A percentile compares a stretch with the other conserved stretches of the same genome.
These are phyloP conservation scores for Laothoe populi DNA, from an alignment of 2,888 invertebrate species.

Conservation along the genomic window DNA sequence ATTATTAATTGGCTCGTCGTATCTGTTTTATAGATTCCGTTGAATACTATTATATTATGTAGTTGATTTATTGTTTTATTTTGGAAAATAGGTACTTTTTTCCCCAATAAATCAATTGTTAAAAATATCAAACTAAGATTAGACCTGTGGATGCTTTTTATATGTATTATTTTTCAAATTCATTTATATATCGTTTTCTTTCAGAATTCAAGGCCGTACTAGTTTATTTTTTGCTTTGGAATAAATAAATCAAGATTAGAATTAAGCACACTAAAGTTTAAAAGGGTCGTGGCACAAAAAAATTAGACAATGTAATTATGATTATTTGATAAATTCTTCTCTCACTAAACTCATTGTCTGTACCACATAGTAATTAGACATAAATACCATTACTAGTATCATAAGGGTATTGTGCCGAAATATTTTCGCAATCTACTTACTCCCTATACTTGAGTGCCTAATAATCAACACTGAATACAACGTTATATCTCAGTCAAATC, in stretches of 20 bases:
- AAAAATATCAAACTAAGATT: not conserved
- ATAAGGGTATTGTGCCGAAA: conserved; percentile 7
- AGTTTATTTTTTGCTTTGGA: conserved; percentile 78
- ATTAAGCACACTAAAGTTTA: not conserved
- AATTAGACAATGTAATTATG: conserved; percentile 2
- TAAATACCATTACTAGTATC: conserved; percentile 10
- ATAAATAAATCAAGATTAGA: conserved; percentile 42
- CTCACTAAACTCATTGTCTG: conserved; percentile 10
- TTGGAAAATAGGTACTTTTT: not conserved
- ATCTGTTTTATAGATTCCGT: not conserved
- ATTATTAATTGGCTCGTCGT: conserved; percentile 21
- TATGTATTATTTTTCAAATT: not conserved
- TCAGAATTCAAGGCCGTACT: conserved; percentile 80
- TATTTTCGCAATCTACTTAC: conserved; percentile 21
- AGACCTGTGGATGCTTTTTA: conserved; percentile 20
- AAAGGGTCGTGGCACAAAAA: conserved; percentile 12
- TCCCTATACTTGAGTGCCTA: conserved; percentile 14
- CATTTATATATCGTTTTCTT: conserved; percentile 49
- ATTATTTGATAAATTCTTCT: conserved; percentile 19
- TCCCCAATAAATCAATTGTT: not conserved
- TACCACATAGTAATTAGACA: conserved; percentile 6
- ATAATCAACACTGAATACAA: not conserved
- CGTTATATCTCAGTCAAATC: not conserved
- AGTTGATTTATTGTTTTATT: not conserved
- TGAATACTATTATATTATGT: not conserved